Conservation (phyloP, 1,140 invertebrate species). For the Carposina sasakii region DNA sequence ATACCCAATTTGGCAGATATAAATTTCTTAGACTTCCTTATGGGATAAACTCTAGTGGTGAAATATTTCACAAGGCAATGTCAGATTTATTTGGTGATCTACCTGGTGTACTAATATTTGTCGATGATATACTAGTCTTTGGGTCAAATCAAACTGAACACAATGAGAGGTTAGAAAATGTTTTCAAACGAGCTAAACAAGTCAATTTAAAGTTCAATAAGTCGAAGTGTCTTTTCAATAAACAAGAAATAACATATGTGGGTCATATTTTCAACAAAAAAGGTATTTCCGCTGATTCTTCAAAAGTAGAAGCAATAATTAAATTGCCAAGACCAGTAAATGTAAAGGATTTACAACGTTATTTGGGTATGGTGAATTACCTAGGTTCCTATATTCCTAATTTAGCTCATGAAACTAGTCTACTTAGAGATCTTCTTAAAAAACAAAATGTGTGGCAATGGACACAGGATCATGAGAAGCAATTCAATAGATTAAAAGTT, state of each 20-base stretch:
- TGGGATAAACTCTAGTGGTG: conserved; percentile 16
- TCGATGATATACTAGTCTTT: conserved; percentile 12
- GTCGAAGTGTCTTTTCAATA: conserved; percentile 5
- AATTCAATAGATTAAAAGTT: conserved; percentile 36
- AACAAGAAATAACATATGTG: conserved; percentile 7
- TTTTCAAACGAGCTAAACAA: conserved; percentile 5
- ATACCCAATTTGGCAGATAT: conserved; percentile 29
- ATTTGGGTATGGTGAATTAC: conserved; percentile 20
- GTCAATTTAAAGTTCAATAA: conserved; percentile 11
- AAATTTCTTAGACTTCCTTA: conserved; percentile 29
- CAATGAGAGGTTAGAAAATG: conserved; percentile 9
- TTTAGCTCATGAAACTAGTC: conserved; percentile 6
- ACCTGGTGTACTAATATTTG: conserved; percentile 9
- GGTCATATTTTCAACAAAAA: conserved; percentile 9
- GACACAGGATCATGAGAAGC: conserved; percentile 15
- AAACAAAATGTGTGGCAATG: conserved; percentile 12
- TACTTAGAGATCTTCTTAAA: conserved; percentile 1
- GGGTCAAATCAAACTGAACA: conserved; percentile 4
- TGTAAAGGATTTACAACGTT: conserved; percentile 15
- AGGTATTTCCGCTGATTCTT: conserved; percentile 1
- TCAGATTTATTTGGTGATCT: conserved; percentile 1
- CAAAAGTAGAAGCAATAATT: conserved; percentile 10
- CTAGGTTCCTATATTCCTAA: conserved; percentile 13
- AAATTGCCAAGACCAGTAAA: conserved; percentile 10
- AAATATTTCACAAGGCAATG: conserved; percentile 12